Conservation (phyloP, 2,888 invertebrate species). For the Dryobota labecula region DNA sequence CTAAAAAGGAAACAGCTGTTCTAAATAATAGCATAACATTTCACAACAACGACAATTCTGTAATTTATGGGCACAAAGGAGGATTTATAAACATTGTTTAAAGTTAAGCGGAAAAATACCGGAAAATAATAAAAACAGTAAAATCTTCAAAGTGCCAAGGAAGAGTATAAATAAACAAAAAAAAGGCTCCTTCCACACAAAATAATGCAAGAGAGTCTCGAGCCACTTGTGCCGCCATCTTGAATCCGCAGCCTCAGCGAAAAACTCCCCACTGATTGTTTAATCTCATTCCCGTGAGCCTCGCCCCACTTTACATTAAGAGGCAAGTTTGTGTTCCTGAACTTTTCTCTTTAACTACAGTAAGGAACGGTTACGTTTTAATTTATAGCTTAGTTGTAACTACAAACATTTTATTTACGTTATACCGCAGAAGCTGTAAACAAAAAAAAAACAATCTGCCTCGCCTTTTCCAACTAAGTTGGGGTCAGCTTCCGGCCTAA, state of each 20-base stretch:
- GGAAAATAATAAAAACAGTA: not conserved
- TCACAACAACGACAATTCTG: not conserved
- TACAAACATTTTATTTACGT: not conserved
- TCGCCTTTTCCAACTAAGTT: no score
- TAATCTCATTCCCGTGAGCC: constrained; percentile 43
- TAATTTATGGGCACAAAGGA: not conserved
- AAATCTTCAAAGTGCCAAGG: not conserved
- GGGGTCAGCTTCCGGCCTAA: no score
- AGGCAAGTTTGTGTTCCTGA: constrained; percentile 39
- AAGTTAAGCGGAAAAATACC: no score
- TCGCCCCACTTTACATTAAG: constrained; percentile 15
- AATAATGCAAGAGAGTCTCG: constrained; percentile 7
- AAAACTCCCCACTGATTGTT: constrained; percentile 38
- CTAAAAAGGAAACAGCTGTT: not conserved
- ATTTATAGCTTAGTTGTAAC: constrained; percentile 4
- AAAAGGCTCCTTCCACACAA: constrained; percentile 5
- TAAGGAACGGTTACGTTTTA: not conserved
- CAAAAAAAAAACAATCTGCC: no score
- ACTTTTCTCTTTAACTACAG: constrained; percentile 19
- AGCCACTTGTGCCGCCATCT: constrained; percentile 15
- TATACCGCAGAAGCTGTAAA: not conserved
- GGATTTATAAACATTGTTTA: not conserved
- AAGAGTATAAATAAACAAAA: not conserved
- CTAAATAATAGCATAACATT: not conserved
- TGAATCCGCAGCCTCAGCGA: constrained; percentile 15